phyloP scores from a whole-genome alignment of 2,888 invertebrate species.

The Dasysyrphus tricinctus region DNA sequence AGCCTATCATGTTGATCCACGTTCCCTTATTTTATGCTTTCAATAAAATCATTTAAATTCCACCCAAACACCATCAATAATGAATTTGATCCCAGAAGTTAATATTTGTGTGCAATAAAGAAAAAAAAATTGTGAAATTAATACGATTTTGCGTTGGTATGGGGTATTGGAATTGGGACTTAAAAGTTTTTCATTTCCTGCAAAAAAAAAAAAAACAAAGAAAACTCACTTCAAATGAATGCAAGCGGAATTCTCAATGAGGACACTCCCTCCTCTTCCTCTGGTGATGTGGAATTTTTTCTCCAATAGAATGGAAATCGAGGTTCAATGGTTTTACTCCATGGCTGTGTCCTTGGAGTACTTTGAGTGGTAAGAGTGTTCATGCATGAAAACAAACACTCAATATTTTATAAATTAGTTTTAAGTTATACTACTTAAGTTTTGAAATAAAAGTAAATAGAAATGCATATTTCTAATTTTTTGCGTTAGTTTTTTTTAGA shows the following conservation, averaged over 20 bases:
- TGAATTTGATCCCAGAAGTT: constrained; percentile 62
- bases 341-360: constrained; percentile 33
- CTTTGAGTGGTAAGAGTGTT: constrained; percentile 60
- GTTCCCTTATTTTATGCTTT: constrained; percentile 23
- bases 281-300: constrained; percentile 65
- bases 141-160: constrained; percentile 50
- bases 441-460: constrained; percentile 18
- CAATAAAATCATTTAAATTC: constrained; percentile 64
- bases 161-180: constrained; percentile 47
- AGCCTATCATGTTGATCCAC: constrained; percentile 30
- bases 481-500: neutral
- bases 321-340: constrained; percentile 28
- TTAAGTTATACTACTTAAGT: constrained; percentile 22
- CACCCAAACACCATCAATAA: constrained; percentile 55
- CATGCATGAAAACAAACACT: constrained; percentile 68
- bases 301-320: constrained; percentile 69
- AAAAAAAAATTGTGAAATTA: constrained; percentile 61
- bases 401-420: constrained; percentile 58
- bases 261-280: constrained; percentile 51
- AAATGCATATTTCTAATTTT: neutral
- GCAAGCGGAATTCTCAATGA: constrained; percentile 74
- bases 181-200: constrained; percentile 70
- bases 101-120: constrained; percentile 50
- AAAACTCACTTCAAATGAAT: constrained; percentile 70
- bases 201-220: constrained; percentile 57